These are phyloP conservation scores for Drosophila sulfurigaster DNA, from an alignment of 1,140 invertebrate species.

Conservation along the genomic window DNA sequence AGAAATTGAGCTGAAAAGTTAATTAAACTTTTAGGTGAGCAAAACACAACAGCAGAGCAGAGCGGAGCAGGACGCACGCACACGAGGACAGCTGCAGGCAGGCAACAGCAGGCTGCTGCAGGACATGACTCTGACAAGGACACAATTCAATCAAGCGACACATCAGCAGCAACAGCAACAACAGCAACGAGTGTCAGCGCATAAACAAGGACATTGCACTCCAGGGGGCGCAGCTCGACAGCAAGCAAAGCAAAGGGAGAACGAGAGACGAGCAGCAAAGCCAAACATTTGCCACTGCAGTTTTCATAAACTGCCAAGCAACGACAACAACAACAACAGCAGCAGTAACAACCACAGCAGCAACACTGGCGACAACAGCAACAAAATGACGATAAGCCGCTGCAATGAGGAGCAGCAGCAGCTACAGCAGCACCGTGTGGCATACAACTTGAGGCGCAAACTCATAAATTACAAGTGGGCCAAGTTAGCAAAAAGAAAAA, in stretches of 20 bases:
- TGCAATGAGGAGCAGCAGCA: slow-evolving; percentile 33
- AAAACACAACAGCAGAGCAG: not conserved
- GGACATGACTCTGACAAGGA: slow-evolving; percentile 71
- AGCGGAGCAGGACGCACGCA: not conserved
- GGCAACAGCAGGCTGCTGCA: slow-evolving; percentile 2
- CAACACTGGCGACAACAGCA: slow-evolving; percentile 71
- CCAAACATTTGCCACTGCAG: slow-evolving; percentile 72
- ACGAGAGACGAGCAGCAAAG: slow-evolving; percentile 21
- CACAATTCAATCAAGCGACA: slow-evolving; percentile 78
- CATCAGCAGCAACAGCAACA: slow-evolving; percentile 41
- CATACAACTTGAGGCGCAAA: slow-evolving; percentile 78
- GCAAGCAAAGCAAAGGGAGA: slow-evolving; percentile 5
- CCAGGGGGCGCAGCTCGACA: slow-evolving; percentile 60
- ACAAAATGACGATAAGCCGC: slow-evolving; percentile 71
- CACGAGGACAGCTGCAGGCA: slow-evolving; percentile 6
- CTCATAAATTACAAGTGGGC: slow-evolving; percentile 72
- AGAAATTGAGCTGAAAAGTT: slow-evolving; percentile 73
- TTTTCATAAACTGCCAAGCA: slow-evolving; percentile 77
- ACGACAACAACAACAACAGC: slow-evolving; percentile 30
- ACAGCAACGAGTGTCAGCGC: slow-evolving; percentile 59
- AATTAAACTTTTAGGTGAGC: slow-evolving; percentile 69
- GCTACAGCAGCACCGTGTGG: slow-evolving; percentile 53
- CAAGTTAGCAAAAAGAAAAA: slow-evolving; percentile 18
- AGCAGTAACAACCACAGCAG: slow-evolving; percentile 9
- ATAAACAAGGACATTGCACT: slow-evolving; percentile 83